phyloP scores from a whole-genome alignment of 2,888 invertebrate species.

The Corbicula japonica region DNA sequence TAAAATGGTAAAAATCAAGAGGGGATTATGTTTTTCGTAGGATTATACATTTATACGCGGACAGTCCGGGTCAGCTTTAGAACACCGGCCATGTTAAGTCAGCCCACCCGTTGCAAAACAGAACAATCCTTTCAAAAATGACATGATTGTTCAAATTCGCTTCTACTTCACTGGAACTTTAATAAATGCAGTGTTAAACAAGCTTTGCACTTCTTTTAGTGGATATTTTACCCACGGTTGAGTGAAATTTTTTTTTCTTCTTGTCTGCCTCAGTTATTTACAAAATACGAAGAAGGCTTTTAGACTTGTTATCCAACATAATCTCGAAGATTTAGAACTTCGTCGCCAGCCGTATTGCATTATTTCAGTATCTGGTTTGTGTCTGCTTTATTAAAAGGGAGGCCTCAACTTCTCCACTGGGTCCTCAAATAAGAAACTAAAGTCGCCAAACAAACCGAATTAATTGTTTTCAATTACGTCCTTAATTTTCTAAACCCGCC shows the following conservation, averaged over 20 bases:
- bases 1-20: slow-evolving; percentile 53
- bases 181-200: slow-evolving; percentile 4
- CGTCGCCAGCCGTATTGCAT: slow-evolving; percentile 47
- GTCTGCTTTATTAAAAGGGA: slow-evolving; percentile 21
- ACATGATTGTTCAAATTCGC: slow-evolving; percentile 26
- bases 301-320: slow-evolving; percentile 24
- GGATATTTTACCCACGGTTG: slow-evolving; percentile 20
- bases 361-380: slow-evolving; percentile 12
- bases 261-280: slow-evolving; percentile 17
- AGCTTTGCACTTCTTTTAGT: background rate
- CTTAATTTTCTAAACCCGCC: background rate
- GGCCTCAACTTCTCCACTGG: slow-evolving; percentile 4
- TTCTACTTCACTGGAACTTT: slow-evolving; percentile 34
- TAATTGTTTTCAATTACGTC: slow-evolving; percentile 9
- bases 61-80: slow-evolving; percentile 38
- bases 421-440: background rate
- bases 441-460: slow-evolving; percentile 1
- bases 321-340: slow-evolving; percentile 48
- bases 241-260: slow-evolving; percentile 5
- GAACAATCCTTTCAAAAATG: slow-evolving; percentile 23
- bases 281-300: slow-evolving; percentile 16
- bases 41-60: slow-evolving; percentile 25
- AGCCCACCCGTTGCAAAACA: slow-evolving; percentile 17
- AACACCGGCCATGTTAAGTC: slow-evolving; percentile 11
- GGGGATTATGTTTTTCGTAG: slow-evolving; percentile 36